Evolutionary conservation across 2,113 vertebrate species (phyloP).

Genomic region (Lagenorhynchus albirostris): DNA sequence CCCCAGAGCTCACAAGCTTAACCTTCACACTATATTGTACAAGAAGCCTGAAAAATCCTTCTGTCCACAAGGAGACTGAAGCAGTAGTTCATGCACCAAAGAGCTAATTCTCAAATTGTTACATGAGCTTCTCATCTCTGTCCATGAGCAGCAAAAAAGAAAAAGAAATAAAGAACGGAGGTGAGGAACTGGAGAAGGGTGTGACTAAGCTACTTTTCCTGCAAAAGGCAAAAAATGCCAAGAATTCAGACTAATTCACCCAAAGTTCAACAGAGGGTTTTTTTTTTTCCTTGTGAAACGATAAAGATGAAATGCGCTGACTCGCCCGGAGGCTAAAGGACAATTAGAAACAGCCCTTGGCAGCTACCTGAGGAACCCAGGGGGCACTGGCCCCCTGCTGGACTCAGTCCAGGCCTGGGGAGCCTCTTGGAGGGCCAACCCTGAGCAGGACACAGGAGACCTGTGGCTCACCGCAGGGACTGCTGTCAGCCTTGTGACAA

Average conservation of each 20-base stretch:
- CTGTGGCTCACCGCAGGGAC: neutral
- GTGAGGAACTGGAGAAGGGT: neutral
- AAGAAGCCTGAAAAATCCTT: neutral
- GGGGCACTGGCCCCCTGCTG: neutral
- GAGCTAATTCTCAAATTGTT: neutral
- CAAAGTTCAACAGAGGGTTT: constrained; percentile 24
- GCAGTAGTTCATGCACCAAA: neutral
- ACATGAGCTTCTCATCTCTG: neutral
- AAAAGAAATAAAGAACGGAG: neutral
- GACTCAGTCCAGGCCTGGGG: neutral
- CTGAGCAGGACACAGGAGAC: neutral
- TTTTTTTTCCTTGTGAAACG: neutral
- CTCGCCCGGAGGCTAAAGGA: neutral
- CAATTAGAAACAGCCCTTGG: neutral
- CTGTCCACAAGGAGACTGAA: neutral
- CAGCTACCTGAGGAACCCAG: neutral
- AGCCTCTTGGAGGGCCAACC: neutral
- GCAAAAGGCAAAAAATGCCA: neutral
- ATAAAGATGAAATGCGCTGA: constrained; percentile 4
- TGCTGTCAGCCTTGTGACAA: neutral
- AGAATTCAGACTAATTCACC: constrained; percentile 41
- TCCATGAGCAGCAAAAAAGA: neutral
- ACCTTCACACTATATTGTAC: neutral
- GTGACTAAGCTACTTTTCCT: neutral
- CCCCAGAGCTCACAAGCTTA: neutral